Base-by-base conservation (phyloP, 2,797 vertebrate genomes). In the Amazonetta brasiliensis region DNA sequence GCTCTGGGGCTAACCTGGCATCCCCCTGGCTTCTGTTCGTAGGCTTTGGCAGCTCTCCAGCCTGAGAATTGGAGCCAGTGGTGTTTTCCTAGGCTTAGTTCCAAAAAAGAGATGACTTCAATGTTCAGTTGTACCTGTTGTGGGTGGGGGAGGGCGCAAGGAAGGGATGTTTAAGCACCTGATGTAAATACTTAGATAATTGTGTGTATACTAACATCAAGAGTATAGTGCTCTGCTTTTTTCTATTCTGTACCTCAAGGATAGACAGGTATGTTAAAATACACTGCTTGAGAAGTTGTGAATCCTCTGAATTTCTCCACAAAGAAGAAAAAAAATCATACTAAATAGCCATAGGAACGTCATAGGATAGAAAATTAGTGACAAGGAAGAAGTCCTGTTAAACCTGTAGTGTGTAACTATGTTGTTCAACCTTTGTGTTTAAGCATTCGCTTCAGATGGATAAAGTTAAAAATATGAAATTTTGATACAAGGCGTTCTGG, bases 1-100 rank as follows among this genome's bases (percentile, higher is more conserved):
- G 56, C 78, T 92, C 37, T 93, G 81, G 81, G 75, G 56, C 67
- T 89, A 60, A 82, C 48, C 16, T 88, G 44, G 72, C 91, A 76
- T 68, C 84, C 62, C 90, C 89, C 90, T 94, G 86, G 60, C 92
- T 93, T 80, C 54, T 58, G 52, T 79, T 84, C 1, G 12, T 63
- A 37, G 31, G 59, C 43, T 94, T 92, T 84, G 33, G 78, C 78
- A 59, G 8, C 44, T 89, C 20, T 95, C n/a, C 48, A 77, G 56
- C 4, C 43, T 95, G 64, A 60, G 67, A 55, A 41, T 12, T 89
- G 2, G 78, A 93, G 54, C 44, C 44, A 28, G 43, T 39, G 62
- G 33, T 78, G 12, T 77, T 95, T 82, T 87, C 60, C 48, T 75
- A 85, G 92, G 75, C 89, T 83, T 77, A 67, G 48, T 84, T 89